Conservation (phyloP, 2,888 invertebrate species). For the Hypolimnas misippus region DNA sequence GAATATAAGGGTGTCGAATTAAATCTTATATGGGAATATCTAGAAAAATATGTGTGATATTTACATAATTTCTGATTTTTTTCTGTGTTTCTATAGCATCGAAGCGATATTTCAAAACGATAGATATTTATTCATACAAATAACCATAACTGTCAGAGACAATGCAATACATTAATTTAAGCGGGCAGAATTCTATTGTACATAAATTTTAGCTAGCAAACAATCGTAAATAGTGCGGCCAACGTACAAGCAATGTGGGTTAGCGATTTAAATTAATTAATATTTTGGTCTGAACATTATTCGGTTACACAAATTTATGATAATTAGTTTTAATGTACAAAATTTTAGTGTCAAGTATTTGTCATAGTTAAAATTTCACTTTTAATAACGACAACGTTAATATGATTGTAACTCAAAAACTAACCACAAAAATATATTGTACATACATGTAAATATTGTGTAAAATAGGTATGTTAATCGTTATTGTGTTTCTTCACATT, state of each 20-base stretch:
- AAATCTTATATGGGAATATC: no score
- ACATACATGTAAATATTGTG: constrained; percentile 3
- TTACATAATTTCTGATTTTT: no score
- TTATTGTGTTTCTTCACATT: background rate
- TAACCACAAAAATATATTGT: background rate
- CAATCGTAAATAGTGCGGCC: constrained; percentile 36
- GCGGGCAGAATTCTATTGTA: constrained; percentile 32
- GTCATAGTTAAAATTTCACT: background rate
- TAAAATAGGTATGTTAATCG: background rate
- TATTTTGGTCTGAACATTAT: constrained; percentile 28
- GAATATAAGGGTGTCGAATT: no score
- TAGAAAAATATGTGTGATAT: no score
- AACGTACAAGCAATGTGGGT: constrained; percentile 25
- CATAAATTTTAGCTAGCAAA: constrained; percentile 41
- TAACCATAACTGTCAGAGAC: constrained; percentile 35
- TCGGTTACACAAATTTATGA: constrained; percentile 9
- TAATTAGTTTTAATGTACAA: constrained; percentile 10
- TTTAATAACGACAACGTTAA: background rate
- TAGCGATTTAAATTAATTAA: constrained; percentile 39
- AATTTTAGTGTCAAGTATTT: background rate
- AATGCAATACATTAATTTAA: constrained; percentile 35
- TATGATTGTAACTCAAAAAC: background rate
- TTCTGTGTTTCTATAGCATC: no score
- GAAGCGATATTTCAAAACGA: constrained; percentile 17
- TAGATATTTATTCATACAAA: constrained; percentile 33